phyloP scores from a whole-genome alignment of 2,888 invertebrate species.

The Dynastes hyllus region DNA sequence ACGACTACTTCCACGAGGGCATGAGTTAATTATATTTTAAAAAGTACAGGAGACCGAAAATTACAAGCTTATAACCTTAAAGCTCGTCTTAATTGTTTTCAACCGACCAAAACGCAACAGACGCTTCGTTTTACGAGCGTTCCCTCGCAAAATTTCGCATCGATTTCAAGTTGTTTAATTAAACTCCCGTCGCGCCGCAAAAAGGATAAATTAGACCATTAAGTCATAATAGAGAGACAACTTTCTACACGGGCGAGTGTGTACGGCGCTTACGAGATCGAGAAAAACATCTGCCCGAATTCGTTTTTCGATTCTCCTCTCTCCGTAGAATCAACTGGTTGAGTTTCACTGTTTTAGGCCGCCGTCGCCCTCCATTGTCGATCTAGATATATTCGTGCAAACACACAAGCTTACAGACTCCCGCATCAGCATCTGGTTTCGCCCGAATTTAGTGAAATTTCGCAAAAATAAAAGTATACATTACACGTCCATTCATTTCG shows the following conservation, averaged over 20 bases:
- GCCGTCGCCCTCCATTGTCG: slow-evolving; percentile 8
- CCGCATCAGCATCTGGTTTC: slow-evolving; percentile 24
- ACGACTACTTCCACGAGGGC: not conserved
- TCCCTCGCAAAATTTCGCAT: slow-evolving; percentile 25
- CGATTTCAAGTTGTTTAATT: slow-evolving; percentile 43
- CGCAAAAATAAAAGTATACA: slow-evolving; percentile 47
- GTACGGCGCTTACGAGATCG: not conserved
- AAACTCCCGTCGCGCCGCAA: slow-evolving; percentile 42
- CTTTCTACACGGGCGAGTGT: slow-evolving; percentile 42
- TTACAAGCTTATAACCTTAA: slow-evolving; percentile 7
- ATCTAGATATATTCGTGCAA: not conserved
- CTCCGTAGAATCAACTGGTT: not conserved
- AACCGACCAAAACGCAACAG: not conserved
- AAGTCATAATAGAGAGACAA: slow-evolving; percentile 51
- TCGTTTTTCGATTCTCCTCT: slow-evolving; percentile 21
- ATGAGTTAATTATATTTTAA: slow-evolving; percentile 8
- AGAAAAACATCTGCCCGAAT: slow-evolving; percentile 49
- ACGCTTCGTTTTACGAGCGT: slow-evolving; percentile 28
- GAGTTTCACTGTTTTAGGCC: slow-evolving; percentile 34
- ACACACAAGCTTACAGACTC: not conserved
- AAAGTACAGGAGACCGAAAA: not conserved
- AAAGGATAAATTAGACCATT: slow-evolving; percentile 48
- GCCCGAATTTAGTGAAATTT: slow-evolving; percentile 43
- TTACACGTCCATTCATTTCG: slow-evolving; percentile 41
- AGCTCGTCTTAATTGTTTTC: slow-evolving; percentile 23